Percentiles rank a stretch among this genome's conserved stretches.
These are phyloP conservation scores for Orthosia incerta DNA, from an alignment of 2,888 invertebrate genomes.

Conservation along the genomic window DNA sequence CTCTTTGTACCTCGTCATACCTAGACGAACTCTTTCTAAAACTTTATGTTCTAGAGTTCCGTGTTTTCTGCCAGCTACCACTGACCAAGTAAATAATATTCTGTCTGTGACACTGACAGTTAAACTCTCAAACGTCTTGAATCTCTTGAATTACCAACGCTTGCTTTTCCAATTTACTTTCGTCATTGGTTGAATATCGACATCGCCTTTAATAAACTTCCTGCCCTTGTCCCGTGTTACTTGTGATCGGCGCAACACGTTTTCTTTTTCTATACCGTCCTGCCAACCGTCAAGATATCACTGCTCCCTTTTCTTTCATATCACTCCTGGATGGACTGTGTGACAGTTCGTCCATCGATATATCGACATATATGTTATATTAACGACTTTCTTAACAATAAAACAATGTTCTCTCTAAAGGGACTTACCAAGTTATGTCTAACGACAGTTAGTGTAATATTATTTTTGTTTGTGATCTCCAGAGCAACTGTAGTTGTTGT, in stretches of 20 bases:
- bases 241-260: too few species aligned
- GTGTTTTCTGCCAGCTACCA: background rate
- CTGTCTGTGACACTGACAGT: background rate
- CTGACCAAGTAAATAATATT: too few species aligned
- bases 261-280: too few species aligned
- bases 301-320: too few species aligned
- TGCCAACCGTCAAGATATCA: too few species aligned
- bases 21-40: background rate
- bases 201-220: too few species aligned
- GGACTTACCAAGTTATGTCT: background rate
- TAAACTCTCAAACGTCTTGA: background rate
- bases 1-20: background rate
- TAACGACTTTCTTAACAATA: background rate
- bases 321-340: too few species aligned
- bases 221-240: too few species aligned
- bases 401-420: background rate
- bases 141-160: background rate
- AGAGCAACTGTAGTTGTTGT: conserved; percentile 87
- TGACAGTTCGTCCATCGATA: too few species aligned
- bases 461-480: conserved; percentile 46
- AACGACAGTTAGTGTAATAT: background rate
- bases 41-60: background rate
- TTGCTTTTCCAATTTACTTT: too few species aligned
- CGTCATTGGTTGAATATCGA: too few species aligned
- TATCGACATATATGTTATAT: too few species aligned